These are phyloP conservation scores for Anser cygnoides DNA, from an alignment of 2,113 vertebrate genomes.

Conservation along the genomic window DNA sequence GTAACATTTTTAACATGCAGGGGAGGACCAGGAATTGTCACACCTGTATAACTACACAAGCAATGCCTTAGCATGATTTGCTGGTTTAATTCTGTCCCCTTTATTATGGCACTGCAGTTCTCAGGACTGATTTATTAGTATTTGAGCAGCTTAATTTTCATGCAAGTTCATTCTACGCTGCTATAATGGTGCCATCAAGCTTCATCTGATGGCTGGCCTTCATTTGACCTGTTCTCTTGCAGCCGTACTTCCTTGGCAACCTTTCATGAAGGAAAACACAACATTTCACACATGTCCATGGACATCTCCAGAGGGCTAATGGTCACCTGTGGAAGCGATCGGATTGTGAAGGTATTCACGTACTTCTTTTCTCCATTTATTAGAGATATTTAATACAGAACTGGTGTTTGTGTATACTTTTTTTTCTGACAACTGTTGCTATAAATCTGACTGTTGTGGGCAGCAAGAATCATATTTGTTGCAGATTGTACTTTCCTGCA, in stretches of 20 bases:
- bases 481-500: background rate
- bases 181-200: background rate
- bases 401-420: background rate
- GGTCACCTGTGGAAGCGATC: slow-evolving; percentile 95
- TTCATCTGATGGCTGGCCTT: background rate
- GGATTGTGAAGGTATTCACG: slow-evolving; percentile 90
- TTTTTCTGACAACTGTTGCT: background rate
- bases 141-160: slow-evolving; percentile 2
- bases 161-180: background rate
- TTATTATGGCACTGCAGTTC: background rate
- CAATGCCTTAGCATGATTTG: background rate
- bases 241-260: slow-evolving; percentile 93
- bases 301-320: slow-evolving; percentile 92
- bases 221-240: slow-evolving; percentile 17
- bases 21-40: background rate
- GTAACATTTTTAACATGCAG: background rate
- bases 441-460: background rate
- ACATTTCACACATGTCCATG: slow-evolving; percentile 96
- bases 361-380: background rate
- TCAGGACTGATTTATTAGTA: background rate
- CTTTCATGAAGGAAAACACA: slow-evolving; percentile 98
- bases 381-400: background rate
- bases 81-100: background rate
- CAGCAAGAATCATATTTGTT: background rate
- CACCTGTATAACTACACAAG: background rate